phyloP scores from a whole-genome alignment of 30 jellyfish, hydroid and myxozoan genomes.

The Turritopsis rubra region DNA sequence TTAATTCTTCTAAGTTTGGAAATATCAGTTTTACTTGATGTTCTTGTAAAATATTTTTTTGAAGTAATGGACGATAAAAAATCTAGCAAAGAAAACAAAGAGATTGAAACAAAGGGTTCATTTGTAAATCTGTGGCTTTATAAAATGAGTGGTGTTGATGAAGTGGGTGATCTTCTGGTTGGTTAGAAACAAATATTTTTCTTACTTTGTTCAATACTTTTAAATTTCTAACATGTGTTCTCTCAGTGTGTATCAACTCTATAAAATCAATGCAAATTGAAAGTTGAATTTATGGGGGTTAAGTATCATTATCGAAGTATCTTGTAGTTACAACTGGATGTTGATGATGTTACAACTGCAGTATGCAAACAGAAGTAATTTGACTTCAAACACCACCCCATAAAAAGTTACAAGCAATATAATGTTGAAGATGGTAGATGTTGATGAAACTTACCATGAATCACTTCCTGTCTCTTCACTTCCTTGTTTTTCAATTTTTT shows the following conservation, averaged over 20 bases:
- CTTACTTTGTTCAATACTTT: constrained; percentile 73
- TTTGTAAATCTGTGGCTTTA: constrained; percentile 4
- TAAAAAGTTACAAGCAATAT: no score
- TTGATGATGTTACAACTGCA: no score
- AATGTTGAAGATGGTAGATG: background rate
- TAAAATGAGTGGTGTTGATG: background rate
- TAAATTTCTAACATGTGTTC: constrained; percentile 81
- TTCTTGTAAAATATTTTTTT: constrained; percentile 60
- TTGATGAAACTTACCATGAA: constrained; percentile 61
- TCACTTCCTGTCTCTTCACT: constrained; percentile 94
- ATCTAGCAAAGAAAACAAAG: constrained; percentile 34
- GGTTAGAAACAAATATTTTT: background rate
- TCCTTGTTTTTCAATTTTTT: constrained; percentile 75
- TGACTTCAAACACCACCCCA: no score
- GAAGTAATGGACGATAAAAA: constrained; percentile 72
- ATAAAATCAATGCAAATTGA: background rate
- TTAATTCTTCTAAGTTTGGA: constrained; percentile 88
- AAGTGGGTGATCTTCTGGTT: background rate
- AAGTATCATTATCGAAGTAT: no score
- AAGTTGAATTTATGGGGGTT: no score
- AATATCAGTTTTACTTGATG: constrained; percentile 54
- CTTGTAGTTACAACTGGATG: background rate
- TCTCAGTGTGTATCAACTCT: constrained; percentile 88
- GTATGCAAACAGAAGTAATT: no score
- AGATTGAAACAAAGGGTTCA: no score